Evolutionary conservation across 2,797 vertebrate genomes (phyloP).

Genomic region (Esox lucius): DNA sequence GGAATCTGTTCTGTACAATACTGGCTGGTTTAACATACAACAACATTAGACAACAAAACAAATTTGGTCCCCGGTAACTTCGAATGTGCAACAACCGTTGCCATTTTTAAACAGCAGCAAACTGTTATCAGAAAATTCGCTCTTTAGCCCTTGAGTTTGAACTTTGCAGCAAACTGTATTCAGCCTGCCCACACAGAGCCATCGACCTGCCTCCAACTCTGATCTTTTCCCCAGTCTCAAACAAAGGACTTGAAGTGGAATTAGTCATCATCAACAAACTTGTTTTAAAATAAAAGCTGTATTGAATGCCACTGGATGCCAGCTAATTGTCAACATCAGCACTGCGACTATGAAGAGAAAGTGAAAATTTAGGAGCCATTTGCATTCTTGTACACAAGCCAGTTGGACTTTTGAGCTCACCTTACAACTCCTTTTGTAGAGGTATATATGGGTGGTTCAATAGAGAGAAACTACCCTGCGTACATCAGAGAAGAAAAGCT

Average conservation of each 20-base stretch:
- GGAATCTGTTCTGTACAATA: background rate
- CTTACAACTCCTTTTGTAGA: too few species aligned
- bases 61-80: background rate
- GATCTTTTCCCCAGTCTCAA: background rate
- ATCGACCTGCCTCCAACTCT: background rate
- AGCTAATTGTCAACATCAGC: background rate
- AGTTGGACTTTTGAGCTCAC: background rate
- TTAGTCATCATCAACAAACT: background rate
- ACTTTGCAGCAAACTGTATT: background rate
- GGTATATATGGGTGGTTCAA: background rate
- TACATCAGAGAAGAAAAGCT: background rate
- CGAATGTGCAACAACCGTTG: background rate
- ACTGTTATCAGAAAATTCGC: background rate
- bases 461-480: background rate
- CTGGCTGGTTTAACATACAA: background rate
- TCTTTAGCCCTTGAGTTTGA: background rate
- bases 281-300: background rate
- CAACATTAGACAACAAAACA: background rate
- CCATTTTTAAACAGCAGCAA: background rate
- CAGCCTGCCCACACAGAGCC: background rate
- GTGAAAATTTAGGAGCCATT: background rate
- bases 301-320: background rate
- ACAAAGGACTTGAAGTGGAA: background rate
- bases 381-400: too few species aligned
- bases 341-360: background rate